A percentile compares a stretch with the other conserved stretches of the same genome.
Conservation (phyloP, 2,797 vertebrate genomes). For the Trichosurus vulpecula region DNA sequence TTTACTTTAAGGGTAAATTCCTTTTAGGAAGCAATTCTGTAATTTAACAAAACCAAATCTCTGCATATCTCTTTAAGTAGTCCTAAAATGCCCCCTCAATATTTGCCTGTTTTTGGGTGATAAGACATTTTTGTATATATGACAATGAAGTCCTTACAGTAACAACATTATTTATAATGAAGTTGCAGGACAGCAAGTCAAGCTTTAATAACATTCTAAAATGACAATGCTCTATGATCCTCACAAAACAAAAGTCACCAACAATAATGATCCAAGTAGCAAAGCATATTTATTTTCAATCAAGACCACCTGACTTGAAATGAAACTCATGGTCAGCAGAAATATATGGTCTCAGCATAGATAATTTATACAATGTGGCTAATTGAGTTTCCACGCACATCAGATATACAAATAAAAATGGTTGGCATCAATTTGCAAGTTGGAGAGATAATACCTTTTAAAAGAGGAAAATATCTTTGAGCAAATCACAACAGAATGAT, state of each 20-base stretch:
- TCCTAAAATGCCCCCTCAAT: constrained; percentile 48
- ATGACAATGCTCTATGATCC: constrained; percentile 52
- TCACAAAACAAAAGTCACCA: constrained; percentile 59
- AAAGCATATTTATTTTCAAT: constrained; percentile 29
- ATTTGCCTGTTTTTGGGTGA: not conserved
- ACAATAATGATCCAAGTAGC: constrained; percentile 27
- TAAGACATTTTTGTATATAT: not conserved
- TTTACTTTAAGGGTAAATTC: constrained; percentile 1
- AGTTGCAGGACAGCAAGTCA: constrained; percentile 55
- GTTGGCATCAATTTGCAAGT: not conserved
- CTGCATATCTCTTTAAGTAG: constrained; percentile 39
- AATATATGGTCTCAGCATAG: not conserved
- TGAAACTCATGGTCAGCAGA: constrained; percentile 19
- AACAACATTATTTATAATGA: constrained; percentile 46
- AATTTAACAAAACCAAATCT: constrained; percentile 12
- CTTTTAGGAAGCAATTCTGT: constrained; percentile 48
- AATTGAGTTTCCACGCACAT: not conserved
- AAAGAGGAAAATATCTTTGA: not conserved
- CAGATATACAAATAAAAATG: constrained; percentile 37
- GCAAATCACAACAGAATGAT: not conserved
- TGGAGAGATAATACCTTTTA: constrained; percentile 6
- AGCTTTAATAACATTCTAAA: not conserved
- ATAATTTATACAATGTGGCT: constrained; percentile 18
- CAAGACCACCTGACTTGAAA: constrained; percentile 39
- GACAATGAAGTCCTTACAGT: constrained; percentile 52